A percentile compares a stretch with the other conserved stretches of the same genome.
phyloP scores from a whole-genome alignment of 2,113 vertebrate genomes.

The Tetraodon nigroviridis region DNA sequence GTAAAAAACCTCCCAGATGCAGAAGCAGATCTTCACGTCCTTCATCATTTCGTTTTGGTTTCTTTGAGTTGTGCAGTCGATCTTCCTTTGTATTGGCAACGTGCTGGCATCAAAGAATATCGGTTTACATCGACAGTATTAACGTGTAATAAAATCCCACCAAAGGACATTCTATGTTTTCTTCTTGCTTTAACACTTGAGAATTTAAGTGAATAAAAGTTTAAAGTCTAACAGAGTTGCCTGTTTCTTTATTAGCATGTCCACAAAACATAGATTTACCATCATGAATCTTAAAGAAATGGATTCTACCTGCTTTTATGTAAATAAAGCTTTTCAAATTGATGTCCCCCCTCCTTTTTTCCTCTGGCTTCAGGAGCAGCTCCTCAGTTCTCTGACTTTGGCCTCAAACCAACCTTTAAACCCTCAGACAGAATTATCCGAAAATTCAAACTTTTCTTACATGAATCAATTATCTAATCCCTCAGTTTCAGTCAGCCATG shows the following conservation, averaged over 20 bases:
- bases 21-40: conserved; percentile 66
- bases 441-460: too few relatives aligned
- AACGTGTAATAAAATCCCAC: conserved; percentile 97
- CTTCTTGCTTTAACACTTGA: conserved; percentile 99
- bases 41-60: conserved; percentile 48
- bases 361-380: too few relatives aligned
- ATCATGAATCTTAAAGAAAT: neutral
- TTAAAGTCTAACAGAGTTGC: conserved; percentile 49
- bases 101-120: conserved; percentile 98
- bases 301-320: too few relatives aligned
- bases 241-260: conserved; percentile 21
- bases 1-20: conserved; percentile 72
- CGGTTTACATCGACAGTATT: conserved; percentile 91
- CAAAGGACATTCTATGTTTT: conserved; percentile 99
- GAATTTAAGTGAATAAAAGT: conserved; percentile 92
- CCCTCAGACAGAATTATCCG: too few relatives aligned
- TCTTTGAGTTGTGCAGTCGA: conserved; percentile 83
- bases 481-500: too few relatives aligned
- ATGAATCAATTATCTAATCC: too few relatives aligned
- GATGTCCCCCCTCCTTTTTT: too few relatives aligned
- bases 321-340: too few relatives aligned
- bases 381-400: too few relatives aligned
- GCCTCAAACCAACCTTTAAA: too few relatives aligned
- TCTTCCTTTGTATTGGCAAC: conserved; percentile 92
- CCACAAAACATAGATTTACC: neutral